Evolutionary conservation across 2,888 invertebrate genomes (phyloP).

Genomic region (Anagyrus pseudococci): DNA sequence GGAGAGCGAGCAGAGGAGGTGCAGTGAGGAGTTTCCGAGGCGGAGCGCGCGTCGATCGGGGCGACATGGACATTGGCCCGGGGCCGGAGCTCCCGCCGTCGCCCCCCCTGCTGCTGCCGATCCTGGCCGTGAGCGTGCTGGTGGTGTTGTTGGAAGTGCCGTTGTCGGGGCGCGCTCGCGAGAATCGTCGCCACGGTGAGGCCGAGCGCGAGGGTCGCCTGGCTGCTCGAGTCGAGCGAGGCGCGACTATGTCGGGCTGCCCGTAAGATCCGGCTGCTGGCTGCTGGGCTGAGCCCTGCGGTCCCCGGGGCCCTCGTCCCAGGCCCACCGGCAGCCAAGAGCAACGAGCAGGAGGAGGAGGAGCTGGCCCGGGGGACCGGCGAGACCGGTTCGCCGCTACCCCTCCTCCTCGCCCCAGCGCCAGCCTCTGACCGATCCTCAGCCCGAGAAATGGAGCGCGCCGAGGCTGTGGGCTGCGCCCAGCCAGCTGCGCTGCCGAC

Average conservation of each 20-base stretch:
- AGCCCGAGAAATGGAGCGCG: too few relatives aligned
- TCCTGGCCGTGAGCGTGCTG: background rate
- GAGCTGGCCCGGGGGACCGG: background rate
- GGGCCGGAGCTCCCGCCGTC: too few relatives aligned
- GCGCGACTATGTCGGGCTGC: constrained; percentile 28
- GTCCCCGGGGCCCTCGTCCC: background rate
- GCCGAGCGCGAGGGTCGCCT: constrained; percentile 2
- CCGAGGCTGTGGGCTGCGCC: background rate
- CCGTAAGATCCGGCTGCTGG: constrained; percentile 21
- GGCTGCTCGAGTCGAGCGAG: constrained; percentile 19
- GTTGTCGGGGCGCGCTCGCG: background rate
- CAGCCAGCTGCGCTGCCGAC: background rate
- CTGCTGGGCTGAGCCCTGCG: constrained; percentile 8
- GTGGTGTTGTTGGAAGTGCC: background rate
- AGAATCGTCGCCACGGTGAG: constrained; percentile 12
- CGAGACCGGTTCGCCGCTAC: constrained; percentile 5
- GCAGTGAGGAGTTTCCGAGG: too few relatives aligned
- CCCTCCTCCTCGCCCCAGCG: background rate
- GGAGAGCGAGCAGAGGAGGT: background rate
- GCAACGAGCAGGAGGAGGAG: background rate
- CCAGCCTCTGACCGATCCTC: too few relatives aligned
- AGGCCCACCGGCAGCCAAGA: background rate
- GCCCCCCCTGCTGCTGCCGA: too few relatives aligned
- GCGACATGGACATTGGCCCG: constrained; percentile 1
- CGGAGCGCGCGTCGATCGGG: background rate